Conservation (phyloP, 2,113 vertebrate species). For the Brachypodius melanocephalos region DNA sequence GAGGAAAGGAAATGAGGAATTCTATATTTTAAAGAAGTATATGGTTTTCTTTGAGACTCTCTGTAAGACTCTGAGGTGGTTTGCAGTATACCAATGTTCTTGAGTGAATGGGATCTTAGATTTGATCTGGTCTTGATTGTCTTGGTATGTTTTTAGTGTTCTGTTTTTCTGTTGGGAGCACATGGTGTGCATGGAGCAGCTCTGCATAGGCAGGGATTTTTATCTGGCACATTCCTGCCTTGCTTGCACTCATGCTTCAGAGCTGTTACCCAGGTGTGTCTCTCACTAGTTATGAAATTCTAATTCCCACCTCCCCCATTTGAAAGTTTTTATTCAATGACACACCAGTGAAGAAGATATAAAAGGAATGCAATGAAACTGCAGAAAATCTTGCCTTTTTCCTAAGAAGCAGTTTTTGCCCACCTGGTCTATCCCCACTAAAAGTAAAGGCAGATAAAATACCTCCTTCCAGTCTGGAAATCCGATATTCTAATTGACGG, state of each 20-base stretch:
- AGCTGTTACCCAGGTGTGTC: neutral
- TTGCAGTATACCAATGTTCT: neutral
- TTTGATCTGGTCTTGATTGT: neutral
- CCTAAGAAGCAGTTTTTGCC: neutral
- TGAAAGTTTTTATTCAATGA: neutral
- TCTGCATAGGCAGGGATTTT: neutral
- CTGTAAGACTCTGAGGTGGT: neutral
- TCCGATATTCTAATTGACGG: neutral
- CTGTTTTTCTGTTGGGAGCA: neutral
- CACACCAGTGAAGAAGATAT: neutral
- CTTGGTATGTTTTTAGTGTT: neutral
- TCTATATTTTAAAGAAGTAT: neutral
- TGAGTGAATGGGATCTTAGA: neutral
- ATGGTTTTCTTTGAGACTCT: neutral
- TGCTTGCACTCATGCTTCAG: neutral
- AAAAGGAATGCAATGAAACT: neutral
- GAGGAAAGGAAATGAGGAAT: neutral
- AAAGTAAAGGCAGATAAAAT: neutral
- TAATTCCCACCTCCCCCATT: fast-evolving
- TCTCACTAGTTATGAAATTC: neutral
- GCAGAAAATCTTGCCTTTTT: neutral
- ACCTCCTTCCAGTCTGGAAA: constrained; percentile 40
- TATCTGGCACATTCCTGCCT: neutral
- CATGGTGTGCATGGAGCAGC: neutral
- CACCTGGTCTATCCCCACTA: neutral